A percentile compares a stretch with the other conserved stretches of the same genome.
Conservation (phyloP, 2,888 invertebrate genomes). For the Leptinotarsa peninsularis region DNA sequence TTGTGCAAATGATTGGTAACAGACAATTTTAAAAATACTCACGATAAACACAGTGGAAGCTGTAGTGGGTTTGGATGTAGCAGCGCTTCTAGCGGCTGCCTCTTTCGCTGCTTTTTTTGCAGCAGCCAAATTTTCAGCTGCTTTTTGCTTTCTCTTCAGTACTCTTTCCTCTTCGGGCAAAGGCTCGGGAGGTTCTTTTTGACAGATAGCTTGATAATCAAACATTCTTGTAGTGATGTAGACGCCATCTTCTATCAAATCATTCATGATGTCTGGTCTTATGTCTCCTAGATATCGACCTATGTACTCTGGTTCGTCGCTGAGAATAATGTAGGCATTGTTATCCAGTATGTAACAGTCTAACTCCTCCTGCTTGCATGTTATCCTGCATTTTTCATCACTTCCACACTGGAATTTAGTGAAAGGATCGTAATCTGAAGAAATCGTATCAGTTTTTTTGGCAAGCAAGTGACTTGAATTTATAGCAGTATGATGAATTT, state of each 20-base stretch:
- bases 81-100: conserved; percentile 27
- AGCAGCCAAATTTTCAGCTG: conserved; percentile 58
- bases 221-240: conserved; percentile 79
- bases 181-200: conserved; percentile 64
- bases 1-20: too few relatives aligned
- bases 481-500: too few relatives aligned
- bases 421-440: too few relatives aligned
- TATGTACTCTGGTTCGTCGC: conserved; percentile 71
- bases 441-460: too few relatives aligned
- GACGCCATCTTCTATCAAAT: conserved; percentile 79
- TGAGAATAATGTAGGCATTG: conserved; percentile 88
- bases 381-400: conserved; percentile 39
- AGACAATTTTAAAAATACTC: not conserved
- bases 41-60: not conserved
- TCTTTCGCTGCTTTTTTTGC: conserved; percentile 13
- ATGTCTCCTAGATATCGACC: conserved; percentile 88
- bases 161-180: conserved; percentile 41
- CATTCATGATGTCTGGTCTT: conserved; percentile 76
- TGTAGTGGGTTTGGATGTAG: not conserved
- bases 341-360: conserved; percentile 90
- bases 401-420: conserved; percentile 10
- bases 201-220: conserved; percentile 92
- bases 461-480: too few relatives aligned
- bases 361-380: conserved; percentile 73
- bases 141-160: conserved; percentile 51